These are phyloP conservation scores for Oryzias sinensis DNA, from an alignment of 2,797 vertebrate genomes.

Conservation along the genomic window DNA sequence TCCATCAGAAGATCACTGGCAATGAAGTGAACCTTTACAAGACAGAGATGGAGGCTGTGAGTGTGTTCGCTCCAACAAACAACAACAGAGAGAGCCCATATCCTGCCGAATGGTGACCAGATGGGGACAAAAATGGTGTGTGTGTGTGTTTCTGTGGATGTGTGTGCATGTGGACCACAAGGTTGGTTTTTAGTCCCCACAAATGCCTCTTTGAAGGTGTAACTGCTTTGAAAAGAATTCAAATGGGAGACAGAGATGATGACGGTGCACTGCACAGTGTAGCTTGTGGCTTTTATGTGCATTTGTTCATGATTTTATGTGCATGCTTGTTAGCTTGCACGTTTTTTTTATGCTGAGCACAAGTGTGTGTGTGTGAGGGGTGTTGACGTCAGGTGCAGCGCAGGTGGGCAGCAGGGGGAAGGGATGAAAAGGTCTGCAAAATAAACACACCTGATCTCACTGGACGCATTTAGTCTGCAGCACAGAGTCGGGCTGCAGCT, in stretches of 20 bases:
- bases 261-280: constrained; percentile 27
- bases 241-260: constrained; percentile 52
- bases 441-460: constrained; percentile 69
- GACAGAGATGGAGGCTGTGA: constrained; percentile 47
- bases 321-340: constrained; percentile 18
- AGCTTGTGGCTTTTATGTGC: constrained; percentile 25
- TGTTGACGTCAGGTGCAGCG: constrained; percentile 60
- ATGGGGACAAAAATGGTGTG: constrained; percentile 64
- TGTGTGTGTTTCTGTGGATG: constrained; percentile 31
- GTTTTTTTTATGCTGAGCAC: constrained; percentile 23
- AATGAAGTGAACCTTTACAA: constrained; percentile 17
- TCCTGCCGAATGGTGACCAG: constrained; percentile 65
- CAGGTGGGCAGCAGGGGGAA: constrained; percentile 63
- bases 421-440: constrained; percentile 59
- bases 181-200: constrained; percentile 34
- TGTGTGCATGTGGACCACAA: constrained; percentile 34
- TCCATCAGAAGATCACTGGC: constrained; percentile 44
- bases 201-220: constrained; percentile 53
- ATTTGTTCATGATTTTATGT: constrained; percentile 16
- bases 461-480: constrained; percentile 16
- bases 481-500: constrained; percentile 19
- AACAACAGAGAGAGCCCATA: constrained; percentile 58
- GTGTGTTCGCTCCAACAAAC: constrained; percentile 49
- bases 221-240: constrained; percentile 59
- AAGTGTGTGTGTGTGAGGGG: constrained; percentile 28